Evolutionary conservation across 2,797 vertebrate species (phyloP), one percentile per base, ranked within the genome.

Genomic region (Poeciliopsis paucimaculata): DNA sequence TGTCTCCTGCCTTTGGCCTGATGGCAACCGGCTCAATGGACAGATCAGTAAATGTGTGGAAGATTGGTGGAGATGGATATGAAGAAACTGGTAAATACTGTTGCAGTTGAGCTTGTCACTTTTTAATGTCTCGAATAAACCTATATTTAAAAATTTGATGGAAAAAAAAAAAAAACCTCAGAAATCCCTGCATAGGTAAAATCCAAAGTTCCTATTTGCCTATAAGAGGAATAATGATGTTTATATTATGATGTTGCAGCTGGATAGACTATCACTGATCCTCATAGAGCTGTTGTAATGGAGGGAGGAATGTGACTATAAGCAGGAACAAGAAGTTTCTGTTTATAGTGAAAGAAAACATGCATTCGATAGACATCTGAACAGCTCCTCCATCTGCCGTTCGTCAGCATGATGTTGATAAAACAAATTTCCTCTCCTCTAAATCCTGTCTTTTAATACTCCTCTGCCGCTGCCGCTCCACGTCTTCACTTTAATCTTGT

Each of bases 1-100:
- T 97, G 90, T 97, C 97, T 86, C 96, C 95, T 41, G 84, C 11
- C 83, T 85, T 87, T 81, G 94, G 93, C 36, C 94, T 96, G 89
- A 95, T 98, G 84, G 97, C 97, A 71, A 97, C 96, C 1, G 97
- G 97, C 78, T 98, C 97, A 73, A 97, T 97, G 97, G 98, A 98
- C 93, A 96, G 97, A 93, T 96, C 93, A 0, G 96, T 97, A 71
- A 96, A 94, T 3, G 89, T 98, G 84, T 99, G 97, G 97, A 96
- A 94, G 46, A 90, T 97, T 77, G 96, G 94, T 78, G 96, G 94
- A 79, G 83, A 82, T 77, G 92, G 88, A 82, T 84, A 91, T 18
- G 45, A 76, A 81, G 75, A 51, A 76, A 91, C 91, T 91, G 88
- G 93, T 93, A 91, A 93, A 95, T 94, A 82, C 77, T 68, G 55